phyloP scores from a whole-genome alignment of 2,797 vertebrate species.

The Danionella dracula region DNA sequence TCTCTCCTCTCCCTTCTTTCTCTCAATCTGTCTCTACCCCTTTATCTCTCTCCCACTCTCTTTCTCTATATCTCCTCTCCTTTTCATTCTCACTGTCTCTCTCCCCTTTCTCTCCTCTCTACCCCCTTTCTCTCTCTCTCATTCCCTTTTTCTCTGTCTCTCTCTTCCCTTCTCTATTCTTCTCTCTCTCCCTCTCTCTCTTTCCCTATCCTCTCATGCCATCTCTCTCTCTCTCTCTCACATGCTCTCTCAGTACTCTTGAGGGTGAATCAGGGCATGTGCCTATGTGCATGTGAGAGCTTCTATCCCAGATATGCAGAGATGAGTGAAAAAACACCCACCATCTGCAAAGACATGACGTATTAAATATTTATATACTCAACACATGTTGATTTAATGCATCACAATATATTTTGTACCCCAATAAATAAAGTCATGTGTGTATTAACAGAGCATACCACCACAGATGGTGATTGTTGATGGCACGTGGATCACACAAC shows the following conservation, averaged over 20 bases:
- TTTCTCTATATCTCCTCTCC: too few species aligned
- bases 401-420: neutral
- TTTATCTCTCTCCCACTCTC: neutral
- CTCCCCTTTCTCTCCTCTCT: too few species aligned
- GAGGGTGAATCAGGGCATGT: conserved; percentile 27
- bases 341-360: neutral
- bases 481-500: conserved; percentile 28
- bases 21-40: conserved; percentile 8
- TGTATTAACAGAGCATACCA: neutral
- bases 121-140: neutral
- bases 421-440: conserved; percentile 3
- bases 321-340: neutral
- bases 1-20: neutral
- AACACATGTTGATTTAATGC: conserved; percentile 3
- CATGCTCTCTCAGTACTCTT: conserved; percentile 2
- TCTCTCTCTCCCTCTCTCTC: neutral
- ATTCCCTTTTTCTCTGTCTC: neutral
- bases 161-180: too few species aligned
- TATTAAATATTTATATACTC: neutral
- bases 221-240: neutral
- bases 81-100: too few species aligned
- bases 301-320: neutral
- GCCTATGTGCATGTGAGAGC: conserved; percentile 18
- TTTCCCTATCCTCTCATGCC: too few species aligned
- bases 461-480: conserved; percentile 34